Evolutionary conservation across 2,888 invertebrate species (phyloP).

Genomic region (Stenurella melanura): DNA sequence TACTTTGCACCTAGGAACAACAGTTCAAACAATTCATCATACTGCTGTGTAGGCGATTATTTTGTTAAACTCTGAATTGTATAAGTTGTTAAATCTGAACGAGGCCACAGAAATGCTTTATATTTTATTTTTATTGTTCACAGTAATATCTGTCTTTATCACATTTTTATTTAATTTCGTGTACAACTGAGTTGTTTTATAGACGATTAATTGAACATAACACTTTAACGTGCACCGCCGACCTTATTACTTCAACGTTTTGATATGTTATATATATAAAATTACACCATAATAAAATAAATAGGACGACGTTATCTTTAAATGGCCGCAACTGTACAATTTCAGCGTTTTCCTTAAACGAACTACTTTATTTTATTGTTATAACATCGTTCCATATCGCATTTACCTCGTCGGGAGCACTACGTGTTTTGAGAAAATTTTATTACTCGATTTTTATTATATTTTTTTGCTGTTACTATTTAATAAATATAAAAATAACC

Average conservation of each 20-base stretch:
- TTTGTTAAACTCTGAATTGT: too few relatives aligned
- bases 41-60: too few relatives aligned
- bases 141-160: not conserved
- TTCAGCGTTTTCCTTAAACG: conserved; percentile 62
- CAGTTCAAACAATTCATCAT: too few relatives aligned
- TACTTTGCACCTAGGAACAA: too few relatives aligned
- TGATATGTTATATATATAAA: conserved; percentile 59
- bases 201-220: conserved; percentile 49
- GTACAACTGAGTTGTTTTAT: conserved; percentile 34
- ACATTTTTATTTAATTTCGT: conserved; percentile 10
- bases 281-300: conserved; percentile 63
- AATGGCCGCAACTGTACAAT: conserved; percentile 65
- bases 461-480: conserved; percentile 48
- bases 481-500: conserved; percentile 45
- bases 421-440: conserved; percentile 56
- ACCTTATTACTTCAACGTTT: conserved; percentile 60
- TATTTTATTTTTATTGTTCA: too few relatives aligned
- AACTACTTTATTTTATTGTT: conserved; percentile 65
- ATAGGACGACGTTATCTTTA: conserved; percentile 62
- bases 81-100: too few relatives aligned
- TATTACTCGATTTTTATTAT: conserved; percentile 51
- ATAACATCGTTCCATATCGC: conserved; percentile 64
- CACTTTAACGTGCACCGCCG: conserved; percentile 46
- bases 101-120: too few relatives aligned
- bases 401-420: conserved; percentile 51